phyloP scores from a whole-genome alignment of 2,113 vertebrate species.

The Ophthalmolycus amberensis region DNA sequence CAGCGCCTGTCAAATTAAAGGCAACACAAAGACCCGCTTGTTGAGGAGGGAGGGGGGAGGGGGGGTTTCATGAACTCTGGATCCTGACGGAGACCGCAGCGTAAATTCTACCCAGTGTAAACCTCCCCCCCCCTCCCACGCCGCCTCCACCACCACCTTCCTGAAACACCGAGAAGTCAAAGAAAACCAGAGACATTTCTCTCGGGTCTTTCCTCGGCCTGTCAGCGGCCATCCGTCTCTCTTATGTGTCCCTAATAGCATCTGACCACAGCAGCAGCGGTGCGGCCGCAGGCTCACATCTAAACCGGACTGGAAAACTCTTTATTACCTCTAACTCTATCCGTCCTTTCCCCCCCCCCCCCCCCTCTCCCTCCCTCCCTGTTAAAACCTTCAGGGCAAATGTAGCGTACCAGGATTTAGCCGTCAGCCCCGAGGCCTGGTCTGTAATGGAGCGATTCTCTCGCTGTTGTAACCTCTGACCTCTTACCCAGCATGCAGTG shows the following conservation, averaged over 20 bases:
- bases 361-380: neutral
- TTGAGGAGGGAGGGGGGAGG: slow-evolving; percentile 45
- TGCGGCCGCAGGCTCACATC: slow-evolving; percentile 63
- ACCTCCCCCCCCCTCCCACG: neutral
- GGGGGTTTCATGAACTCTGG: slow-evolving; percentile 66
- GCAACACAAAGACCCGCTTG: slow-evolving; percentile 66
- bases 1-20: slow-evolving; percentile 60
- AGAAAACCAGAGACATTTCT: slow-evolving; percentile 50
- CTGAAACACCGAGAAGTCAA: slow-evolving; percentile 59
- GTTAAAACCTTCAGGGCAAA: slow-evolving; percentile 30
- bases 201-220: slow-evolving; percentile 62
- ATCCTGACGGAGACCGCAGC: slow-evolving; percentile 43
- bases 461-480: slow-evolving; percentile 48
- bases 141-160: slow-evolving; percentile 44
- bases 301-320: slow-evolving; percentile 66
- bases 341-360: neutral
- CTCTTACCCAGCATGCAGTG: slow-evolving; percentile 25
- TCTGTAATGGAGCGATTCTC: slow-evolving; percentile 7
- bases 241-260: slow-evolving; percentile 75
- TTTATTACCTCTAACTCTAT: slow-evolving; percentile 35
- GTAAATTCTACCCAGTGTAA: slow-evolving; percentile 48
- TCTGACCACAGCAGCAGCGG: slow-evolving; percentile 66
- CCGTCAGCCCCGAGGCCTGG: neutral
- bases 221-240: slow-evolving; percentile 73
- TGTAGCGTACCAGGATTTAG: slow-evolving; percentile 1